These are phyloP conservation scores for Pseudomyrmex cubaensis DNA, from an alignment of 1,140 invertebrate species.

Conservation along the genomic window DNA sequence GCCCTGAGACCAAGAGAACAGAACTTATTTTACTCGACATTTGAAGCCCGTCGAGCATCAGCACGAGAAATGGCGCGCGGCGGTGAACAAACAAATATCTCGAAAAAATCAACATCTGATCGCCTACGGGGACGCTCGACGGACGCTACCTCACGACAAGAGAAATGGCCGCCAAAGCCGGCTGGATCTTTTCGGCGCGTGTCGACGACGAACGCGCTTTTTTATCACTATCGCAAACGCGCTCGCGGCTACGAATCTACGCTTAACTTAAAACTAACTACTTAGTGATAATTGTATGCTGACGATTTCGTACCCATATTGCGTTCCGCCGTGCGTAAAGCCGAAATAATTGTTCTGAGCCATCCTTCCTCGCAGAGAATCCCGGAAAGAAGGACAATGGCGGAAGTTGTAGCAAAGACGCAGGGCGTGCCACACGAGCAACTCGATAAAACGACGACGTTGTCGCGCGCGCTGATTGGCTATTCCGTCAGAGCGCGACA, in stretches of 20 bases:
- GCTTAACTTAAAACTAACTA: constrained; percentile 67
- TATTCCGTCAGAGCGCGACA: constrained; percentile 64
- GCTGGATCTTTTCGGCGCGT: constrained; percentile 73
- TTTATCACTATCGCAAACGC: constrained; percentile 51
- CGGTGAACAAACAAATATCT: constrained; percentile 11
- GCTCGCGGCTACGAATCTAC: constrained; percentile 51
- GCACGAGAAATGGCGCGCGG: background rate
- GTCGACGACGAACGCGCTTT: constrained; percentile 59
- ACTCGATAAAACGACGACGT: constrained; percentile 70
- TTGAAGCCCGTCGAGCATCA: background rate
- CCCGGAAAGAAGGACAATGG: constrained; percentile 84
- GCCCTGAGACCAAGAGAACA: constrained; percentile 78
- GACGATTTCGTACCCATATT: constrained; percentile 91
- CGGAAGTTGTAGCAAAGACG: constrained; percentile 73
- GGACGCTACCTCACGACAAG: constrained; percentile 71
- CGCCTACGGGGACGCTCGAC: constrained; percentile 65
- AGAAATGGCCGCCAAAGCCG: constrained; percentile 82
- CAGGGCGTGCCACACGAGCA: constrained; percentile 82
- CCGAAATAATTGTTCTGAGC: constrained; percentile 97
- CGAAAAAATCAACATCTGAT: constrained; percentile 59
- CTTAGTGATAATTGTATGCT: constrained; percentile 72
- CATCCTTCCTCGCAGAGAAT: constrained; percentile 87
- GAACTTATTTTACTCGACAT: background rate
- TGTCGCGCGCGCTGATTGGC: constrained; percentile 70
- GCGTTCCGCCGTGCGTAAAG: constrained; percentile 95